phyloP scores from a whole-genome alignment of 1,140 invertebrate genomes.

The Aradophagus sp. region DNA sequence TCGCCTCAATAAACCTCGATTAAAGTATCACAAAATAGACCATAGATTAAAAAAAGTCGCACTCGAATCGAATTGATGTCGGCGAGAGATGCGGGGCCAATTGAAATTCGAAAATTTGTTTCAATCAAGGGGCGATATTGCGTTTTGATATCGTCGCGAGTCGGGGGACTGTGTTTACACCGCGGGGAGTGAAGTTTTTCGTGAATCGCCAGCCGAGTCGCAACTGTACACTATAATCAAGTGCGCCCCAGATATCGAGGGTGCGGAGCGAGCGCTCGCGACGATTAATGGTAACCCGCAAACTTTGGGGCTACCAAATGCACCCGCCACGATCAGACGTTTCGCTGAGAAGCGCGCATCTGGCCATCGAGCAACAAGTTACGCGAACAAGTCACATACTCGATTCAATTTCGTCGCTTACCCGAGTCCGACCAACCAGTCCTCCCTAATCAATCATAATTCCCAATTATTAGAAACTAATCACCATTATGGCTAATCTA shows the following conservation, averaged over 20 bases:
- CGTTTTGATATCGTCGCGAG: slow-evolving; percentile 14
- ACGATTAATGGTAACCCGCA: slow-evolving; percentile 62
- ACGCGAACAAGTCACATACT: slow-evolving; percentile 11
- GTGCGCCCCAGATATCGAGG: slow-evolving; percentile 40
- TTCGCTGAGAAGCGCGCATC: slow-evolving; percentile 62
- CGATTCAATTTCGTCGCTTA: slow-evolving; percentile 17
- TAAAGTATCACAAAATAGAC: not conserved
- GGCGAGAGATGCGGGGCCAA: not conserved
- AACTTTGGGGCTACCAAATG: slow-evolving; percentile 54
- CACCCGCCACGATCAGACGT: slow-evolving; percentile 45
- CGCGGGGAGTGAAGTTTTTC: slow-evolving; percentile 7
- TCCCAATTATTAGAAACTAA: too few relatives aligned
- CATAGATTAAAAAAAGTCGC: too few relatives aligned
- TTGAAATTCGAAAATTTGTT: not conserved
- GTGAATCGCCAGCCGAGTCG: slow-evolving; percentile 15
- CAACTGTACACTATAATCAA: slow-evolving; percentile 45
- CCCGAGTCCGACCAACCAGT: too few relatives aligned
- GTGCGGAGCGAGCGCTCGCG: slow-evolving; percentile 51
- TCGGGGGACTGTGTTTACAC: not conserved
- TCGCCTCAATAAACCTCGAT: not conserved
- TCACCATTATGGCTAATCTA: too few relatives aligned
- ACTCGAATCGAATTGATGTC: too few relatives aligned
- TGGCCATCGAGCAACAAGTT: slow-evolving; percentile 65
- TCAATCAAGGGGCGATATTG: not conserved
- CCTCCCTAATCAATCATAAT: too few relatives aligned